A percentile compares a stretch with the other conserved stretches of the same genome.
Evolutionary conservation across 2,113 vertebrate species (phyloP).

Genomic region (Neogobius melanostomus): DNA sequence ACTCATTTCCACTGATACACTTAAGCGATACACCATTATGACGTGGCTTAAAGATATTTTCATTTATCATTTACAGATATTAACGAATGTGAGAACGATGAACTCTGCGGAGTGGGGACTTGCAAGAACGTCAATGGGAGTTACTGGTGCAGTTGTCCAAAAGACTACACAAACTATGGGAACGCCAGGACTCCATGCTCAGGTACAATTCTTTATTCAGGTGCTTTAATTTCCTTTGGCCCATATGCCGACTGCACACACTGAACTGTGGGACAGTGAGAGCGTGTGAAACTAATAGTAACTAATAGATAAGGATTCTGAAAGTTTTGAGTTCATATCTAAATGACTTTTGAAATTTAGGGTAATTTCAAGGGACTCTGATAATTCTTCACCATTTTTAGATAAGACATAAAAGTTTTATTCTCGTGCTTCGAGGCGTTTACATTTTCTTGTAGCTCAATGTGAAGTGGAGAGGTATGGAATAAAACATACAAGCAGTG

Average conservation of each 20-base stretch:
- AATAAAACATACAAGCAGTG: no score
- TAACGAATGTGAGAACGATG: conserved; percentile 58
- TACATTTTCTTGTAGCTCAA: background rate
- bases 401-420: background rate
- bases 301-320: no score
- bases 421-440: background rate
- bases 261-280: no score
- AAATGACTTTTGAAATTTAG: background rate
- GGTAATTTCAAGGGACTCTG: background rate
- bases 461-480: background rate
- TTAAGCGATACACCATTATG: background rate
- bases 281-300: no score
- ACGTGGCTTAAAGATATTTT: background rate
- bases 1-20: background rate
- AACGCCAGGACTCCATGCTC: conserved; percentile 54
- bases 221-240: background rate
- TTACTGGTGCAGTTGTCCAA: conserved; percentile 64
- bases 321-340: background rate
- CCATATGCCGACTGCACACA: background rate
- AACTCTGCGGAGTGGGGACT: conserved; percentile 59
- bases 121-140: conserved; percentile 63
- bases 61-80: conserved; percentile 51
- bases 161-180: conserved; percentile 69
- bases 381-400: background rate
- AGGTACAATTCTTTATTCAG: conserved; percentile 22